Base-by-base conservation (phyloP, 2,888 invertebrate genomes). In the Argynnis bischoffii region DNA sequence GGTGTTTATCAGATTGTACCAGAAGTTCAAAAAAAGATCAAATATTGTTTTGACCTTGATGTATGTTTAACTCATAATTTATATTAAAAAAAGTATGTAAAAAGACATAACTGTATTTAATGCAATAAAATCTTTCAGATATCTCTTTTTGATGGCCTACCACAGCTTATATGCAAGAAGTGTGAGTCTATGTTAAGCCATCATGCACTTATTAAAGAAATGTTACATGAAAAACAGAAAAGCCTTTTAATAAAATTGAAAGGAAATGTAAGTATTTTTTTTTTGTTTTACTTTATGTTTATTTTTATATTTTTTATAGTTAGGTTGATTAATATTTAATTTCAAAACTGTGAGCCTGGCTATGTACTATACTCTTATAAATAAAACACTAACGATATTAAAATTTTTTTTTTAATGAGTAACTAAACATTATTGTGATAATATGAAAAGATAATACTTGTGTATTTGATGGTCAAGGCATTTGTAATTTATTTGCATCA, bases 1-100 rank as follows among this genome's bases (percentile, higher is more conserved):
- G 93, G 93, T 41, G 79, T 80, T 16, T 92, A 85, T 75, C 89
- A 88, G 66, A 92, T 93, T 73, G 76, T 85, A n/a, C 92, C 90
- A 46, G 73, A 69, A 51, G 79, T 92, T 11, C 86, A 86, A 72
- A 73, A 82, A 48, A 85, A 88, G 73, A 91, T 93, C 13, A 84
- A 83, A 73, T 89, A 80, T 75, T 92, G 91, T 69, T 92, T 87
- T 80, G 88, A 86, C 57, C 90, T 92, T 71, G 77, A 84, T 72
- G 92, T 92, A 80, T 86, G 88, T 85, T 41, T 41, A 41, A 63
- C 53, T 35, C 1, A 35, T 6, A 5, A 46, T 46, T n/a, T 50
- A 15, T 4, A 14, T 53, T 31, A 14, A 21, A 11, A 18, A 35
- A n/a, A 31, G 18, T 50, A 6, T 16, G n/a, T 47, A 21, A 6